Conservation (phyloP, 2,888 invertebrate genomes). For the Synanthedon formicaeformis region DNA sequence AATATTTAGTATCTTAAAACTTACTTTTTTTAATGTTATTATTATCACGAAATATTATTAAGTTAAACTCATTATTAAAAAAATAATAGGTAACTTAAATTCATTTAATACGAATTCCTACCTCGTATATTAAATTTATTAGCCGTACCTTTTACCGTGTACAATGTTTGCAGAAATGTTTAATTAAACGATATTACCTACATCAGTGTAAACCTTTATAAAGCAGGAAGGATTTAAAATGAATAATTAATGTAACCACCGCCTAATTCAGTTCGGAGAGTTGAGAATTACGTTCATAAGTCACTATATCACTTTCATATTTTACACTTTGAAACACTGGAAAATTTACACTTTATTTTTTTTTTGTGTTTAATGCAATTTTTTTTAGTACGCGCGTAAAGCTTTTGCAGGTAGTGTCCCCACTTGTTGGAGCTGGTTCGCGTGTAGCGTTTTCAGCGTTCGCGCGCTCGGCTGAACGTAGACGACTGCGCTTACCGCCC, state of each 20-base stretch:
- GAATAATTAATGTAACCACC: conserved; percentile 20
- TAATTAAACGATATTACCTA: background rate
- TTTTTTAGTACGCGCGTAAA: background rate
- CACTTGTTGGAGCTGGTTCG: conserved; percentile 49
- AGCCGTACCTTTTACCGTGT: background rate
- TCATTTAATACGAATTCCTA: background rate
- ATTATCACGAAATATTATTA: too few relatives aligned
- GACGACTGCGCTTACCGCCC: conserved; percentile 62
- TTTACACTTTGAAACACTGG: conserved; percentile 1
- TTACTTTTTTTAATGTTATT: too few relatives aligned
- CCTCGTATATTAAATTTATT: background rate
- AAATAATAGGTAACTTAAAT: too few relatives aligned
- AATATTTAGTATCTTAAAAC: too few relatives aligned
- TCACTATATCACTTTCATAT: conserved; percentile 5
- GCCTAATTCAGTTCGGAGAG: conserved; percentile 14
- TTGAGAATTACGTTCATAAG: conserved; percentile 6
- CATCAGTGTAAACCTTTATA: background rate
- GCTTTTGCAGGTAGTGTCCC: conserved; percentile 9
- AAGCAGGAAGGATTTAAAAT: conserved; percentile 7
- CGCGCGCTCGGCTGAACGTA: conserved; percentile 62
- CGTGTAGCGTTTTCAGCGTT: conserved; percentile 36
- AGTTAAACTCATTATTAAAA: too few relatives aligned
- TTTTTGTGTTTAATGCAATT: background rate
- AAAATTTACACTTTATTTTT: too few relatives aligned
- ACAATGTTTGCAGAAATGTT: background rate